Evolutionary conservation across 1,140 invertebrate species (phyloP).

Genomic region (Grapholita molesta): DNA sequence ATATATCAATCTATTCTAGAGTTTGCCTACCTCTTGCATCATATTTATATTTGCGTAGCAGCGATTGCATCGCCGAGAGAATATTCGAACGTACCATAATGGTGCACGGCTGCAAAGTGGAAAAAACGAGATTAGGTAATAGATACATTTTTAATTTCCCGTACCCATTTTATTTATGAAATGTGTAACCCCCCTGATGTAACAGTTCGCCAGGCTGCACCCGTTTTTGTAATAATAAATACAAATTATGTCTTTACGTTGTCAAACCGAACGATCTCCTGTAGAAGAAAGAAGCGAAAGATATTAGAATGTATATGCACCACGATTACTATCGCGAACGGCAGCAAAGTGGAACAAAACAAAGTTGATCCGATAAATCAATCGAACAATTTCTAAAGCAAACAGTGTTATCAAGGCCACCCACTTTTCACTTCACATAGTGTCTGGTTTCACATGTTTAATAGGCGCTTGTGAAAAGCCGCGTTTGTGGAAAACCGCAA

Average conservation of each 20-base stretch:
- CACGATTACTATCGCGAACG: background rate
- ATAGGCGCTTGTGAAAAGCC: background rate
- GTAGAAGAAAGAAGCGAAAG: background rate
- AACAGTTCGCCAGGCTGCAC: too few species aligned
- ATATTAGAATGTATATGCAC: background rate
- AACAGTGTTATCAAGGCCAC: slow-evolving; percentile 8
- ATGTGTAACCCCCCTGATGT: too few species aligned
- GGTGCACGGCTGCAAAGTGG: slow-evolving; percentile 47
- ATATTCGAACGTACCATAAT: slow-evolving; percentile 58
- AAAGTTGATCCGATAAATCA: background rate
- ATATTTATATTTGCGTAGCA: slow-evolving; percentile 64
- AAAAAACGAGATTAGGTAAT: slow-evolving; percentile 23
- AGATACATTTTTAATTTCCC: too few species aligned
- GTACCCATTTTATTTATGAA: too few species aligned
- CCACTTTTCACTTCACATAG: slow-evolving; percentile 8
- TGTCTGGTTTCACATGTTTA: slow-evolving; percentile 8
- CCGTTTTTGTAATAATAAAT: too few species aligned
- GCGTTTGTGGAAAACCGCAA: too few species aligned
- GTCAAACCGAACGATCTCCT: too few species aligned
- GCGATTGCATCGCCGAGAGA: slow-evolving; percentile 55
- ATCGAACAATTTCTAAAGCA: slow-evolving; percentile 15
- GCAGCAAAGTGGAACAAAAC: background rate
- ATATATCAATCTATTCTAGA: background rate
- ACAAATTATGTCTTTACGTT: too few species aligned
- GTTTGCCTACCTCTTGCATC: slow-evolving; percentile 58